Conservation (phyloP, 2,113 vertebrate genomes). For the Oreotrochilus melanogaster region DNA sequence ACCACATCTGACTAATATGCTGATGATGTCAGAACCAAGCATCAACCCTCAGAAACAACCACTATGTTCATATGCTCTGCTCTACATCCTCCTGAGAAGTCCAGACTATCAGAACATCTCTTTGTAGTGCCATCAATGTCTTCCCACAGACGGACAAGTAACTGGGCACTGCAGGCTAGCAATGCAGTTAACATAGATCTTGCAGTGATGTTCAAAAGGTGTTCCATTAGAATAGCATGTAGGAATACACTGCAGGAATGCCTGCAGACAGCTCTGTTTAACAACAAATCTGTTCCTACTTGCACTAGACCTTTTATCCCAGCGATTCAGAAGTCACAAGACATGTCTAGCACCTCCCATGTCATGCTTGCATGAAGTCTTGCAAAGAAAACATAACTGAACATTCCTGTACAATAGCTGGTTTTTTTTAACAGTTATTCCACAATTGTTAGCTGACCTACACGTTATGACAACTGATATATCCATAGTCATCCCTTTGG, state of each 20-base stretch:
- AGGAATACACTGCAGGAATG: not conserved
- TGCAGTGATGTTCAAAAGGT: not conserved
- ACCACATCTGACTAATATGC: not conserved
- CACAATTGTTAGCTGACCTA: conserved; percentile 54
- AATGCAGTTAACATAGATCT: not conserved
- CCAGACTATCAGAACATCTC: not conserved
- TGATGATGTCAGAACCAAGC: not conserved
- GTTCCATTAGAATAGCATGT: not conserved
- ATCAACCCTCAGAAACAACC: not conserved
- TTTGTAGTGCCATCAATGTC: not conserved
- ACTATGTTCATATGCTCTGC: not conserved
- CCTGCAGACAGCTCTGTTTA: not conserved
- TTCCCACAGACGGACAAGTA: not conserved
- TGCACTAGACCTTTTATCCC: not conserved
- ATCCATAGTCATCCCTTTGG: conserved; percentile 53
- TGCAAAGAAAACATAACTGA: conserved; percentile 45
- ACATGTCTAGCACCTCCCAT: conserved; percentile 9
- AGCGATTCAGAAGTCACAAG: not conserved
- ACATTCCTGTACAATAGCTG: conserved; percentile 52
- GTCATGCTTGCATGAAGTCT: conserved; percentile 18
- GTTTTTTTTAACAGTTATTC: conserved; percentile 64
- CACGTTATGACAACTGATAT: conserved; percentile 63
- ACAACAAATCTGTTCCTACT: not conserved
- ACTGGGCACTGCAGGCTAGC: not conserved
- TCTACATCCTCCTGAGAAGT: not conserved